Percentiles rank a stretch among this genome's conserved stretches.
Conservation (phyloP, 2,113 vertebrate species). For the Platichthys flesus region DNA sequence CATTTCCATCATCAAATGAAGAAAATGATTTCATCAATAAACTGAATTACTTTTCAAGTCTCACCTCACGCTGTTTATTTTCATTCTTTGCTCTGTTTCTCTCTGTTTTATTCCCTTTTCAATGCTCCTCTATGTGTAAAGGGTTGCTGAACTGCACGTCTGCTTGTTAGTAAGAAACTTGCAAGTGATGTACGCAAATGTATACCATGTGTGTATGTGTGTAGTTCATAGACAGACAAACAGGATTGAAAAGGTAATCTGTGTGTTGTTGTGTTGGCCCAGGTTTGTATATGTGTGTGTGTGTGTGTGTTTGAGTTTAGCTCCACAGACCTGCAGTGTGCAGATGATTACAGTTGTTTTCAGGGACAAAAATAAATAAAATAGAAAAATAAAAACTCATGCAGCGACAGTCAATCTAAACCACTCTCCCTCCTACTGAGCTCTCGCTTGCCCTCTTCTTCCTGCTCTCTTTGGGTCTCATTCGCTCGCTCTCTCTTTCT, state of each 20-base stretch:
- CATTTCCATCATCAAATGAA: slow-evolving; percentile 74
- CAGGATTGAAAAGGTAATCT: background rate
- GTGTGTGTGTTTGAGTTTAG: slow-evolving; percentile 33
- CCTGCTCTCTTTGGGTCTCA: slow-evolving; percentile 57
- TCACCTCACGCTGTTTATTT: slow-evolving; percentile 36
- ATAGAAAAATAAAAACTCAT: slow-evolving; percentile 67
- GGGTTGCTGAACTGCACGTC: slow-evolving; percentile 63
- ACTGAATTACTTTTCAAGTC: slow-evolving; percentile 64
- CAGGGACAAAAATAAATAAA: slow-evolving; percentile 68
- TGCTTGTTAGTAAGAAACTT: slow-evolving; percentile 37
- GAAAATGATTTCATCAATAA: slow-evolving; percentile 70
- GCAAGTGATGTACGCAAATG: background rate
- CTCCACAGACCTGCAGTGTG: slow-evolving; percentile 57
- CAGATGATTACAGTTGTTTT: slow-evolving; percentile 80
- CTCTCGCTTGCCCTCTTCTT: slow-evolving; percentile 41
- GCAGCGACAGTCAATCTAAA: slow-evolving; percentile 74
- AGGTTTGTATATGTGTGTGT: slow-evolving; percentile 11
- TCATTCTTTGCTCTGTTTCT: no score
- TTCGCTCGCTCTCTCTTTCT: slow-evolving; percentile 29
- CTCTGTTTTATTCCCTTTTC: slow-evolving; percentile 35
- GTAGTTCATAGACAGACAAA: background rate
- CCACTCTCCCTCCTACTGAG: slow-evolving; percentile 73
- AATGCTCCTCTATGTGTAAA: slow-evolving; percentile 37
- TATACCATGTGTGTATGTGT: background rate
- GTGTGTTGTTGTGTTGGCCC: background rate